Evolutionary conservation across 2,888 invertebrate species (phyloP).

Genomic region (Junonia oenone): DNA sequence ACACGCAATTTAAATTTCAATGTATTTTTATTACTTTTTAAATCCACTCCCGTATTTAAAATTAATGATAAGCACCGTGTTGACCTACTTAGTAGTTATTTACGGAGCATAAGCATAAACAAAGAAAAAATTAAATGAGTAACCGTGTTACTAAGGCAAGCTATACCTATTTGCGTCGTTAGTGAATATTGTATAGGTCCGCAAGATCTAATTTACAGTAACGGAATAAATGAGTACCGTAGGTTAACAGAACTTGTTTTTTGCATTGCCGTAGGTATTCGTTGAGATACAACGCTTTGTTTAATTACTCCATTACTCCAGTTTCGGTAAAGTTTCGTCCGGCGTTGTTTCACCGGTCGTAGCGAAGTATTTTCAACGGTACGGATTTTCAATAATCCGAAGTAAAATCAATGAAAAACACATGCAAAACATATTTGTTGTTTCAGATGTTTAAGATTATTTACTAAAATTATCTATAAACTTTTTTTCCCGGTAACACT

Average conservation of each 20-base stretch:
- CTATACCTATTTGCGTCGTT: not conserved
- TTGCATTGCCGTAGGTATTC: not conserved
- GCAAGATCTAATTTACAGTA: not conserved
- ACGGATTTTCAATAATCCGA: not conserved
- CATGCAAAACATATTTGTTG: too few species aligned
- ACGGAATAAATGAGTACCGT: not conserved
- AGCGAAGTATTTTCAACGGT: not conserved
- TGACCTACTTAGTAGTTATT: not conserved
- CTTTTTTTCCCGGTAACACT: too few species aligned
- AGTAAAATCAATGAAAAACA: not conserved
- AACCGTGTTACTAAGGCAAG: not conserved
- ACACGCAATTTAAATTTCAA: slow-evolving; percentile 4
- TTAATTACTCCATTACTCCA: not conserved
- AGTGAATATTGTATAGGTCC: not conserved
- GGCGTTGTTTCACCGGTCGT: not conserved
- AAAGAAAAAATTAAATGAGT: not conserved
- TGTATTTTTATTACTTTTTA: not conserved
- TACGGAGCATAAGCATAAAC: not conserved
- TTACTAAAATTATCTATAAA: too few species aligned
- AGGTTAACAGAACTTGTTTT: not conserved
- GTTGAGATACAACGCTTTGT: not conserved
- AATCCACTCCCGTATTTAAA: not conserved
- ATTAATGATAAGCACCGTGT: not conserved
- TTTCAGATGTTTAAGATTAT: too few species aligned
- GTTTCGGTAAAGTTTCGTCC: not conserved